These are phyloP conservation scores for Oncopeltus fasciatus DNA, from an alignment of 1,140 invertebrate genomes.

Conservation along the genomic window DNA sequence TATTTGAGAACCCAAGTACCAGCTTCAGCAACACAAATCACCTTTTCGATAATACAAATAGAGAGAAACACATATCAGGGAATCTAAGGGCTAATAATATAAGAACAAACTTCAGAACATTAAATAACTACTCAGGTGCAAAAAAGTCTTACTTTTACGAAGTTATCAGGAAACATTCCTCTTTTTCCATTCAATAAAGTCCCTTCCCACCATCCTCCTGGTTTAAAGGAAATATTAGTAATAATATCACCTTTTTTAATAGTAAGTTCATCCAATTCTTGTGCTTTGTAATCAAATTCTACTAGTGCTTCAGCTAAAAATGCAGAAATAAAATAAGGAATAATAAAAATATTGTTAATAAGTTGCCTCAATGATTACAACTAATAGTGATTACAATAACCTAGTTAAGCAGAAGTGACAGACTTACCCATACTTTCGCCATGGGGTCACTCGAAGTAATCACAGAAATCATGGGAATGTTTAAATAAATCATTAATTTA, in stretches of 20 bases:
- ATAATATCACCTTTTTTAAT: conserved; percentile 81
- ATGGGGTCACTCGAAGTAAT: background rate
- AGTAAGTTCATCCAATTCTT: conserved; percentile 69
- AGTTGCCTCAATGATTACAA: background rate
- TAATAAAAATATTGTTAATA: background rate
- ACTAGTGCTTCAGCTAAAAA: conserved; percentile 50
- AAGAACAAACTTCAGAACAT: too few relatives aligned
- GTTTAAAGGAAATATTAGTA: conserved; percentile 62
- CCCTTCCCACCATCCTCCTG: conserved; percentile 94
- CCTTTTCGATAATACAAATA: too few relatives aligned
- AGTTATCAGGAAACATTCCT: conserved; percentile 96
- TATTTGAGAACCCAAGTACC: too few relatives aligned
- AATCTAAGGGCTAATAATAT: too few relatives aligned
- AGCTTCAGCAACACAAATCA: too few relatives aligned
- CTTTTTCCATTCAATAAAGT: conserved; percentile 61
- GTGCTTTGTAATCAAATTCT: conserved; percentile 65
- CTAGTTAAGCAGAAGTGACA: background rate
- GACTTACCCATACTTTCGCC: background rate
- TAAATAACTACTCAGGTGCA: too few relatives aligned
- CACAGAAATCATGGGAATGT: background rate
- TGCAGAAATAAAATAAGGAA: background rate
- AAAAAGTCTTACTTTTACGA: conserved; percentile 56
- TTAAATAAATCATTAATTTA: background rate
- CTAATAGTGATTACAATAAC: background rate
- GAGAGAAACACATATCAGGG: too few relatives aligned